Evolutionary conservation across 2,113 vertebrate species (phyloP), one percentile per base, ranked within the genome.

Genomic region (Epinephelus moara): DNA sequence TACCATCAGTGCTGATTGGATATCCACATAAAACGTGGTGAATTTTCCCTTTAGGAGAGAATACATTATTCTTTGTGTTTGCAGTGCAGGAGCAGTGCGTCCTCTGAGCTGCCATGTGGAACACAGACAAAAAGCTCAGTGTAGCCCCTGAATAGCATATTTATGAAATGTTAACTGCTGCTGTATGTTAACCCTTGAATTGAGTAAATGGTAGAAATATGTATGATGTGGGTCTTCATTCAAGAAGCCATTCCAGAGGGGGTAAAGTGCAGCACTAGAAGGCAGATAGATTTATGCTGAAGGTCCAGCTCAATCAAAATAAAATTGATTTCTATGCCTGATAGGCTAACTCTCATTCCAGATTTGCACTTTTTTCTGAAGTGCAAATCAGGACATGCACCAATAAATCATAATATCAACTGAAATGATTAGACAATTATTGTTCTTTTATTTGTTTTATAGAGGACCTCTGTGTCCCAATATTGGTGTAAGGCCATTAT

Each of bases 21-120:
- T 37, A 37, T 6, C 33, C 33, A 37, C 33, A 37, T 37, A 37
- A 6, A 37, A 37, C 1, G 1, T 37, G 33, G 33, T 8, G 33
- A 37, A 37, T 37, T 37, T 37, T 37, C 33, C 33, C 33, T 7
- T 37, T 30, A 30, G 30, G 84, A 85, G 50, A 72, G 78, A 86
- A 81, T 79, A 63, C 50, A 82, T 79, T 56, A 64, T 66, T 64
- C 73, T 82, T 67, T 79, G 47, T 79, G 74, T 86, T 68, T 88
- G 81, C 72, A 37, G 55, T 66, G 77, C 49, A 53, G 80, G 66
- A 84, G 79, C 79, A 71, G 61, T 49, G 75, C 13, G 64, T 82
- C 78, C 78, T 82, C n/a, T 7, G 70, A 70, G 85, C 71, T 75
- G 72, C 42, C 18, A 33, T 70, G 74, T 70, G 67, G n/a, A 87